Conservation (phyloP, 1,140 invertebrate species). For the Helicorthomorpha holstii region DNA sequence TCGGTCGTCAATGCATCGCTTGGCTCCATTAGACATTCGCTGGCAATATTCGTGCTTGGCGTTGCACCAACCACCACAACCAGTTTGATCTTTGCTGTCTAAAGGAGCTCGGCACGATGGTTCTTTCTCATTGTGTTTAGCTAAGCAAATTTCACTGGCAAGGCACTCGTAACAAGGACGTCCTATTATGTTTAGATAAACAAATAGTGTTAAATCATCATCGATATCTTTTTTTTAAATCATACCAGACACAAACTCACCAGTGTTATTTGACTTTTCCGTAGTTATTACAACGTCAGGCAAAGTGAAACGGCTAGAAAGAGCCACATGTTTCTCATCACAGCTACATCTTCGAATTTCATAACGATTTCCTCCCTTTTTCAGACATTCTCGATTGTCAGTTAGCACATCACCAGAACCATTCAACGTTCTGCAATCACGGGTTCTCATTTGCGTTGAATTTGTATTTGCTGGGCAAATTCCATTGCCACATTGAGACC, state of each 20-base stretch:
- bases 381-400: not conserved
- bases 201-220: too few species aligned
- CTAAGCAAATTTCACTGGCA: constrained; percentile 39
- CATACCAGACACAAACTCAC: too few species aligned
- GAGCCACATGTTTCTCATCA: too few species aligned
- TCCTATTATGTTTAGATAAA: too few species aligned
- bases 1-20: constrained; percentile 25
- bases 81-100: constrained; percentile 46
- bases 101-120: constrained; percentile 38
- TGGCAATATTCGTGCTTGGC: constrained; percentile 51
- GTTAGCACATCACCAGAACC: not conserved
- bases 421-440: constrained; percentile 4
- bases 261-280: too few species aligned
- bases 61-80: constrained; percentile 51
- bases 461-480: not conserved
- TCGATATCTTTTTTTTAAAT: too few species aligned
- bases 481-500: constrained; percentile 2
- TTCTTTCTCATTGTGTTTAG: constrained; percentile 36
- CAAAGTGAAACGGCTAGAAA: too few species aligned
- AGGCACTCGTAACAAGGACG: constrained; percentile 16
- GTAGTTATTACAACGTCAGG: too few species aligned
- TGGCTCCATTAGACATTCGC: constrained; percentile 37
- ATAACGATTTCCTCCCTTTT: not conserved
- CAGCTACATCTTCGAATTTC: not conserved
- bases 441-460: constrained; percentile 5